These are phyloP conservation scores for Polymixis lichenea DNA, from an alignment of 2,888 invertebrate species.

Conservation along the genomic window DNA sequence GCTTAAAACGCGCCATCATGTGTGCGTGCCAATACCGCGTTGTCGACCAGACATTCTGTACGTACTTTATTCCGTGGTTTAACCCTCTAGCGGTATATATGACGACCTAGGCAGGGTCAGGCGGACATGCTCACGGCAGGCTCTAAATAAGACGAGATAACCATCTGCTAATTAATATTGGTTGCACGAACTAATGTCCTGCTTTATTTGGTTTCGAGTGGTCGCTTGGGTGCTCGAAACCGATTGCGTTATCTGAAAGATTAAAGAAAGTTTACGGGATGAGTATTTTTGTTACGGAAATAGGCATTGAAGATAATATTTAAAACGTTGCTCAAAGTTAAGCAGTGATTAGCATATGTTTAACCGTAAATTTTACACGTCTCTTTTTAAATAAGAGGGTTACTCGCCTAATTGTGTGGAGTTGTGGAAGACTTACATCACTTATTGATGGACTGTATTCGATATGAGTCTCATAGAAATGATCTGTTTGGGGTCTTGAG, in stretches of 20 bases:
- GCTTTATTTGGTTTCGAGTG: constrained; percentile 64
- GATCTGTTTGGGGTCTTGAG: too few relatives aligned
- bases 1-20: not conserved
- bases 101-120: constrained; percentile 61
- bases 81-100: constrained; percentile 58
- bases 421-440: too few relatives aligned
- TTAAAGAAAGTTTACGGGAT: constrained; percentile 40
- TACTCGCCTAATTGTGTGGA: too few relatives aligned
- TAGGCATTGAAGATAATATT: too few relatives aligned
- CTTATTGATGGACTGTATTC: too few relatives aligned
- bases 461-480: too few relatives aligned
- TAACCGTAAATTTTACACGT: too few relatives aligned
- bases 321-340: too few relatives aligned
- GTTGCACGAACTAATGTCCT: constrained; percentile 68
- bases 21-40: constrained; percentile 12
- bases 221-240: constrained; percentile 45
- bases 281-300: constrained; percentile 26
- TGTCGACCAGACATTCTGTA: constrained; percentile 8
- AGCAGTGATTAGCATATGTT: too few relatives aligned
- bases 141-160: constrained; percentile 72
- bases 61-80: constrained; percentile 17
- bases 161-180: constrained; percentile 77
- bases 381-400: too few relatives aligned
- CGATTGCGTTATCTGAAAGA: constrained; percentile 54
- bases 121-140: constrained; percentile 64